Evolutionary conservation across 1,140 invertebrate genomes (phyloP).

Genomic region (Mizuhopecten yessoensis): DNA sequence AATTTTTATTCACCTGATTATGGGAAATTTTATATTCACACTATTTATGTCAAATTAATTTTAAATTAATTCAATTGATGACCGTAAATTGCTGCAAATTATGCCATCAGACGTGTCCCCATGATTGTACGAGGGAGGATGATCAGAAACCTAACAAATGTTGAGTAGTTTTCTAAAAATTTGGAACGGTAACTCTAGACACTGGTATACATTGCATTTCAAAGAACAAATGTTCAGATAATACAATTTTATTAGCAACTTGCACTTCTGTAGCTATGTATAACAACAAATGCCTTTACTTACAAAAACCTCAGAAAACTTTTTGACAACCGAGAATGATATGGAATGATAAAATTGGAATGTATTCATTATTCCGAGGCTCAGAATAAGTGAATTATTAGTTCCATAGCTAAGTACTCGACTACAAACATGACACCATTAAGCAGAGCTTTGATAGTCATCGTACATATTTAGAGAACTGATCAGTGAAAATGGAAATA

Average conservation of each 20-base stretch:
- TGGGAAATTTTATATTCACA: not conserved
- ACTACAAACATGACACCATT: not conserved
- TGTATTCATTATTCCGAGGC: not conserved
- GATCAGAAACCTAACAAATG: not conserved
- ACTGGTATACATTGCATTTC: no score
- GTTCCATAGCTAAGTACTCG: not conserved
- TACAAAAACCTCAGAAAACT: slow-evolving; percentile 3
- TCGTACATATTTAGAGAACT: not conserved
- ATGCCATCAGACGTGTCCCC: not conserved
- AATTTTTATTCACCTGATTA: not conserved
- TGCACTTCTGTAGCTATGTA: not conserved
- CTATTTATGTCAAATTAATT: not conserved
- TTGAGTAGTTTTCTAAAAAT: no score
- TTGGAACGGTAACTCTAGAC: no score
- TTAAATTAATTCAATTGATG: not conserved
- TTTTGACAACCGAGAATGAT: slow-evolving; percentile 13
- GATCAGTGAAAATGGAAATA: not conserved
- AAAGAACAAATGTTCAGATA: no score
- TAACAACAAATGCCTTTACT: not conserved
- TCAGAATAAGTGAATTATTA: not conserved
- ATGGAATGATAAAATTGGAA: slow-evolving; percentile 26
- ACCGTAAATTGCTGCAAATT: no score
- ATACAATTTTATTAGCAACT: no score
- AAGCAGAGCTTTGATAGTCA: not conserved
- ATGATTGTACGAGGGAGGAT: no score